These are phyloP conservation scores for Gnatocerus cornutus DNA, from an alignment of 2,888 invertebrate genomes.

Conservation along the genomic window DNA sequence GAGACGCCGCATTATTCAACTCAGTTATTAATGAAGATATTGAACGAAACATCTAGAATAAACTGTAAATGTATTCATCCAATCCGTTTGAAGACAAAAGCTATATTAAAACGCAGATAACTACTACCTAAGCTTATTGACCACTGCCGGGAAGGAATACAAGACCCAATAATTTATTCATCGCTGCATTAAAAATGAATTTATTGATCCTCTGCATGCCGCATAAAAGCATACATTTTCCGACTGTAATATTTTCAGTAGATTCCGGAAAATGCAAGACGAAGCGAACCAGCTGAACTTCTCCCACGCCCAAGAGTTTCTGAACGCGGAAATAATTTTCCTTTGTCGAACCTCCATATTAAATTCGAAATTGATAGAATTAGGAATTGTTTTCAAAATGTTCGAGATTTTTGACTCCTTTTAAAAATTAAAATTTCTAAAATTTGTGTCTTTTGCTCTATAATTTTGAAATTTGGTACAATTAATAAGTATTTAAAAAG, in stretches of 20 bases:
- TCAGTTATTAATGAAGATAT: too few species aligned
- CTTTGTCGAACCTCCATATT: too few species aligned
- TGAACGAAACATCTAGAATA: too few species aligned
- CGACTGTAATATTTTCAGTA: not conserved
- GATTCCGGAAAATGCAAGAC: not conserved
- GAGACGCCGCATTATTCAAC: too few species aligned
- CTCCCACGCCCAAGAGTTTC: not conserved
- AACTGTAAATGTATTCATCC: not conserved
- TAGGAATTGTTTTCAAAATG: too few species aligned
- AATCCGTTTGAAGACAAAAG: not conserved
- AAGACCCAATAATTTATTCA: slow-evolving; percentile 20
- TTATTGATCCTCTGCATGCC: slow-evolving; percentile 5
- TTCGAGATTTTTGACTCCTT: too few species aligned
- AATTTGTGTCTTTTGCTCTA: too few species aligned
- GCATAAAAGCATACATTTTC: not conserved
- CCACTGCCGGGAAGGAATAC: slow-evolving; percentile 2
- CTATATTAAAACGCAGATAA: slow-evolving; percentile 10
- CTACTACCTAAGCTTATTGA: slow-evolving; percentile 2
- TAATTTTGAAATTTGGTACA: too few species aligned
- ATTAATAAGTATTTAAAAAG: too few species aligned
- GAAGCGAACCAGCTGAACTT: not conserved
- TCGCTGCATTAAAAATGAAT: slow-evolving; percentile 7
- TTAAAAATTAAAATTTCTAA: too few species aligned
- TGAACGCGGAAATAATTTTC: too few species aligned
- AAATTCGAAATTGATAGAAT: too few species aligned